Percentiles rank a stretch among this genome's conserved stretches.
These are phyloP conservation scores for Jacana jacana DNA, from an alignment of 2,113 vertebrate species.

Conservation along the genomic window DNA sequence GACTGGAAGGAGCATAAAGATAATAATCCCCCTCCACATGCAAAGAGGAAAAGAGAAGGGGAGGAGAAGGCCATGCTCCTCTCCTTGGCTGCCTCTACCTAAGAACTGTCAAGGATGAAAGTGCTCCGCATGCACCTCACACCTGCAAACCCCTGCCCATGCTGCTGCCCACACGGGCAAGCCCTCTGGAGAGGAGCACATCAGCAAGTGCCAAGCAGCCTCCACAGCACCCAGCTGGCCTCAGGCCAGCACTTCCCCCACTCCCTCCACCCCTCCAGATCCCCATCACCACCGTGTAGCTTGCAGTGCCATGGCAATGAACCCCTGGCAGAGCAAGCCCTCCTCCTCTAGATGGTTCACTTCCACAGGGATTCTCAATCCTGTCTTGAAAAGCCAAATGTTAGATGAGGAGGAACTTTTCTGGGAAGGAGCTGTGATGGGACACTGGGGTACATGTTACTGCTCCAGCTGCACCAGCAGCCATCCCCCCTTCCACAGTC, in stretches of 20 bases:
- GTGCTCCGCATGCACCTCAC: neutral
- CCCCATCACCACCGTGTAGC: neutral
- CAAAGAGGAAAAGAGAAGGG: neutral
- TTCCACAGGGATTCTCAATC: neutral
- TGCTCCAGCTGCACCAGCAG: neutral
- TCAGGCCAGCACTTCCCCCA: rapidly evolving
- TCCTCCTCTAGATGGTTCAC: neutral
- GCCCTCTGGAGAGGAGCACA: neutral
- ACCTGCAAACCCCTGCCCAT: neutral
- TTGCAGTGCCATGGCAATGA: rapidly evolving
- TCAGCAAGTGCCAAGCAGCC: neutral
- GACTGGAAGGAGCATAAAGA: neutral
- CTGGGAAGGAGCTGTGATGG: neutral
- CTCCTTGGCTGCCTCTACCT: neutral
- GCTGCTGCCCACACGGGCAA: neutral
- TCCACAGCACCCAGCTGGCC: neutral
- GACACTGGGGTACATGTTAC: neutral
- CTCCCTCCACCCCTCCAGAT: neutral
- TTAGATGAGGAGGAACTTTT: neutral
- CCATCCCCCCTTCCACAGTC: neutral
- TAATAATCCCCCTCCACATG: neutral
- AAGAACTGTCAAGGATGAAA: neutral
- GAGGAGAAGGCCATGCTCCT: neutral
- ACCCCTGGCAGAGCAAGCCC: neutral
- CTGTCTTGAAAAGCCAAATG: neutral